phyloP scores from a whole-genome alignment of 2,113 vertebrate genomes.

The Hippoglossus stenolepis region DNA sequence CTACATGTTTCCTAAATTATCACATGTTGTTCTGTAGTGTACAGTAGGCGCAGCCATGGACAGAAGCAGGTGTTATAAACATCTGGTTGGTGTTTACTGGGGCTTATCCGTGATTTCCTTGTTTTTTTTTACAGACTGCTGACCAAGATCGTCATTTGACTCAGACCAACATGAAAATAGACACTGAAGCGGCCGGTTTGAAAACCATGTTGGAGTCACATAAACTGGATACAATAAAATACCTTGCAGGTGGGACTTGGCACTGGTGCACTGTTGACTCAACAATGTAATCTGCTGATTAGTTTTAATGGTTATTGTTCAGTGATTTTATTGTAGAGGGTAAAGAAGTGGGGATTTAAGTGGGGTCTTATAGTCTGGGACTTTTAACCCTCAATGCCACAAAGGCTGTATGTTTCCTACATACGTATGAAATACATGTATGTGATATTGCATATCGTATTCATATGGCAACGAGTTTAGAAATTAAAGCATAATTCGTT shows the following conservation, averaged over 20 bases:
- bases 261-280: neutral
- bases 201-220: conserved; percentile 96
- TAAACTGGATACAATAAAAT: conserved; percentile 98
- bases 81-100: neutral
- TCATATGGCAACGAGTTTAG: neutral
- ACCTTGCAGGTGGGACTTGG: conserved; percentile 91
- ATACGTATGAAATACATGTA: neutral
- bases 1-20: neutral
- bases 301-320: neutral
- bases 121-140: conserved; percentile 81
- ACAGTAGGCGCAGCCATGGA: neutral
- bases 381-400: neutral
- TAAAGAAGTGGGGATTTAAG: neutral
- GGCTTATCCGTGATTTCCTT: neutral
- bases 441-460: neutral
- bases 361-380: neutral
- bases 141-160: conserved; percentile 91
- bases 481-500: neutral
- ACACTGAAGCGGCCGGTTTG: conserved; percentile 95
- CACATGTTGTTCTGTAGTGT: neutral
- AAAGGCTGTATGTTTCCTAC: no score
- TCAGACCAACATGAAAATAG: conserved; percentile 93
- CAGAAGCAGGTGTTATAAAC: neutral
- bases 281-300: no score
- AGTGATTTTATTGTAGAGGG: neutral